Percentiles rank a stretch among this genome's conserved stretches.
phyloP scores from a whole-genome alignment of 1,140 invertebrate genomes.

The Oreohelix idahoensis region DNA sequence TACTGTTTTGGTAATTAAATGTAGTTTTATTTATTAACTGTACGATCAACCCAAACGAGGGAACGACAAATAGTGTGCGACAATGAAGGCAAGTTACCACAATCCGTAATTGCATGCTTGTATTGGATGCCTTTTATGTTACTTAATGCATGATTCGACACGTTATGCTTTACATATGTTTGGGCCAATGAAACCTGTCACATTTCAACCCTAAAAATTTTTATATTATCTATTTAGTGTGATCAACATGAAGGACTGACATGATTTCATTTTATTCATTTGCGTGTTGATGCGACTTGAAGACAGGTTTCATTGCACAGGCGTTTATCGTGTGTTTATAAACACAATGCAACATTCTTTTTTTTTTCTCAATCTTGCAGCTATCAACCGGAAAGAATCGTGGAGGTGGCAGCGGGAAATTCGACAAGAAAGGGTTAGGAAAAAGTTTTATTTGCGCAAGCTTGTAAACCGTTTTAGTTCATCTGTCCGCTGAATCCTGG shows the following conservation, averaged over 20 bases:
- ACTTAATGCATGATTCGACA: conserved; percentile 28
- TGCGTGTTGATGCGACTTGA: not conserved
- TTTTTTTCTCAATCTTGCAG: conserved; percentile 41
- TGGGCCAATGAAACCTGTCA: conserved; percentile 39
- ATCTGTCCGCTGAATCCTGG: conserved; percentile 37
- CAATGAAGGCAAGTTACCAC: too few species aligned
- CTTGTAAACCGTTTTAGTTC: conserved; percentile 29
- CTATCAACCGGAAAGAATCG: conserved; percentile 44
- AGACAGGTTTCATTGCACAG: conserved; percentile 39
- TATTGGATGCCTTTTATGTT: conserved; percentile 16
- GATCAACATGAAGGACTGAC: not conserved
- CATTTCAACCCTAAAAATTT: not conserved
- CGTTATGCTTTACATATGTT: conserved; percentile 26
- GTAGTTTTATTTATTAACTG: too few species aligned
- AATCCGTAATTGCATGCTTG: not conserved
- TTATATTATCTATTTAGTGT: too few species aligned
- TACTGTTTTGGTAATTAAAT: too few species aligned
- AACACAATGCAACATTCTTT: conserved; percentile 30
- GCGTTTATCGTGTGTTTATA: conserved; percentile 11
- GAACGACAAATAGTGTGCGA: too few species aligned
- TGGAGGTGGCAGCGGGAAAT: conserved; percentile 38
- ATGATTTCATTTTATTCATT: too few species aligned
- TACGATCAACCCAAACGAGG: too few species aligned
- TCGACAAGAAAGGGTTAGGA: conserved; percentile 45
- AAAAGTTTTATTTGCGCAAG: conserved; percentile 31